Conservation (phyloP, 2,888 invertebrate species). For the Noctua pronuba region DNA sequence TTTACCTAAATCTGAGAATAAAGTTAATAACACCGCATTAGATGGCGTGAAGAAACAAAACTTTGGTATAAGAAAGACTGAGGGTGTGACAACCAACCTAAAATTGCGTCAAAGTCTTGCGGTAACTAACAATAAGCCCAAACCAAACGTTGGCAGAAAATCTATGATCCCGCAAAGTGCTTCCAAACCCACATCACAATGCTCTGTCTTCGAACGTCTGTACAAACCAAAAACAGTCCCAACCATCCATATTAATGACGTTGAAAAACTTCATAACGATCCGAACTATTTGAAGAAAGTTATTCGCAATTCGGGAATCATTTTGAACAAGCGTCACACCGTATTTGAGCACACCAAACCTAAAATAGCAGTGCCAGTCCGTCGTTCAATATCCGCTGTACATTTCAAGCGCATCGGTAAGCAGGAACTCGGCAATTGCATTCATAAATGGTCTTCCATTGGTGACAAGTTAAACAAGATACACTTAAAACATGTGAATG, state of each 20-base stretch:
- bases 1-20: slow-evolving; percentile 36
- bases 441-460: slow-evolving; percentile 85
- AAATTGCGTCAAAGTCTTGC: slow-evolving; percentile 68
- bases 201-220: slow-evolving; percentile 84
- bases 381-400: slow-evolving; percentile 87
- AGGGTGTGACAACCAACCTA: slow-evolving; percentile 19
- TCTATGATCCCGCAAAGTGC: slow-evolving; percentile 70
- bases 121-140: slow-evolving; percentile 56
- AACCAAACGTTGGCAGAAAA: slow-evolving; percentile 60
- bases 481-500: slow-evolving; percentile 77
- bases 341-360: slow-evolving; percentile 69
- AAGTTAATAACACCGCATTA: neutral
- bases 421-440: slow-evolving; percentile 80
- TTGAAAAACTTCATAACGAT: slow-evolving; percentile 76
- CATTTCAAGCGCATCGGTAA: slow-evolving; percentile 85
- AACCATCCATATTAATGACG: slow-evolving; percentile 66
- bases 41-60: slow-evolving; percentile 40
- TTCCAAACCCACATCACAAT: slow-evolving; percentile 52
- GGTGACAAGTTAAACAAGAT: slow-evolving; percentile 82
- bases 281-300: slow-evolving; percentile 78
- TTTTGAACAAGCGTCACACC: slow-evolving; percentile 78
- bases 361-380: slow-evolving; percentile 66
- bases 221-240: slow-evolving; percentile 80
- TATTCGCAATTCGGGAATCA: slow-evolving; percentile 73
- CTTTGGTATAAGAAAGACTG: slow-evolving; percentile 39